These are phyloP conservation scores for Microtus obscurus DNA, from an alignment of 2,797 vertebrate species.

Conservation along the genomic window DNA sequence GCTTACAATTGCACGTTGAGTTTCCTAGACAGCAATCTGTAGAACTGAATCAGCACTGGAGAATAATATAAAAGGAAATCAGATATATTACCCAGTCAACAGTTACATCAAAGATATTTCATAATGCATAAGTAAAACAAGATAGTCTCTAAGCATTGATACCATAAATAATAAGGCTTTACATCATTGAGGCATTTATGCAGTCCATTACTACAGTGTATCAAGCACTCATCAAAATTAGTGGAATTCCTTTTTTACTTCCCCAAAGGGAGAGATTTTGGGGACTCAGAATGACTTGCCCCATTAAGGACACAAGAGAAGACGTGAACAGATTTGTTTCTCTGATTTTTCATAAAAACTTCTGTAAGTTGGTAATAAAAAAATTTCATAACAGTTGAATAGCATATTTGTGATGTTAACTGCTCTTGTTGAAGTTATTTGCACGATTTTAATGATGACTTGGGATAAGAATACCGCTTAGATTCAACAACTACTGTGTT, in stretches of 20 bases:
- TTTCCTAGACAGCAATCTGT: not conserved
- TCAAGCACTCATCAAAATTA: not conserved
- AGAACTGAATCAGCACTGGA: conserved; percentile 5
- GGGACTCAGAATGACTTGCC: rapidly evolving
- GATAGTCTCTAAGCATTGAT: not conserved
- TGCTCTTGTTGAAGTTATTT: not conserved
- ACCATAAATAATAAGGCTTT: not conserved
- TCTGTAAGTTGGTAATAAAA: not conserved
- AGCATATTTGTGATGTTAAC: not conserved
- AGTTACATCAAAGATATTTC: not conserved
- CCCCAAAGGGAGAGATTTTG: not conserved
- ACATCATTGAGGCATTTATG: not conserved
- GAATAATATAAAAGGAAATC: not conserved
- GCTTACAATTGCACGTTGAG: rapidly evolving
- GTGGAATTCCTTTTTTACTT: not conserved
- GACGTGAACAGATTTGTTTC: not conserved
- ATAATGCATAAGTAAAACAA: conserved; percentile 12
- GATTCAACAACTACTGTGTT: not conserved
- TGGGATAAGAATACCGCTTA: not conserved
- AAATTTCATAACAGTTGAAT: not conserved
- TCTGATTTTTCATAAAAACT: not conserved
- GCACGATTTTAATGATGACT: not conserved
- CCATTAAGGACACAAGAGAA: not conserved
- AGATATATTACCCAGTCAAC: not conserved
- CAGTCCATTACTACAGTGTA: not conserved